Evolutionary conservation across 2,888 invertebrate genomes (phyloP).

Genomic region (Arrhopalites spinosus): DNA sequence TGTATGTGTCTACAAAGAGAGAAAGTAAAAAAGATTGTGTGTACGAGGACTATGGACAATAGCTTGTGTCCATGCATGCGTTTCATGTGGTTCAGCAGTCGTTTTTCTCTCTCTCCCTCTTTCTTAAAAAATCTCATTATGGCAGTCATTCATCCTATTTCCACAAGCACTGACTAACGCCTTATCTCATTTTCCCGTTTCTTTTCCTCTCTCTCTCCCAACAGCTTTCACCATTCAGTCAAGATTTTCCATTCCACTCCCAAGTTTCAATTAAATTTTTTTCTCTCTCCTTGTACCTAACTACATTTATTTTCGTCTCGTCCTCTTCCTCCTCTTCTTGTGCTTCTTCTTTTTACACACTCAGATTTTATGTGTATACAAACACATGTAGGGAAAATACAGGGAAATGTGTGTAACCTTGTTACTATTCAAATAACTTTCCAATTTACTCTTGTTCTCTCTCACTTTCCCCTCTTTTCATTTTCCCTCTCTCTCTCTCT

Average conservation of each 20-base stretch:
- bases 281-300: constrained; percentile 25
- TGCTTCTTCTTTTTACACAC: background rate
- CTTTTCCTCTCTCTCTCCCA: background rate
- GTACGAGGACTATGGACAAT: background rate
- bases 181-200: constrained; percentile 32
- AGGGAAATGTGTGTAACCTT: constrained; percentile 14
- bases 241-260: constrained; percentile 25
- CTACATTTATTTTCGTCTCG: constrained; percentile 15
- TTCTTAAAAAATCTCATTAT: constrained; percentile 34
- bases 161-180: constrained; percentile 26
- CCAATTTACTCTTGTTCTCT: constrained; percentile 16
- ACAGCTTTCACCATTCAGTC: constrained; percentile 24
- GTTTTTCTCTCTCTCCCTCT: constrained; percentile 5
- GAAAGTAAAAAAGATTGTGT: background rate
- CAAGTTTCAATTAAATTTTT: constrained; percentile 33
- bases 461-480: background rate
- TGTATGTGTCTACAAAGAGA: background rate
- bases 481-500: background rate
- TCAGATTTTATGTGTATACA: background rate
- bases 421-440: constrained; percentile 19
- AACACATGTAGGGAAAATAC: background rate
- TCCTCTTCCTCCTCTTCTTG: constrained; percentile 14
- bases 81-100: background rate
- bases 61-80: background rate
- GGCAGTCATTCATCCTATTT: constrained; percentile 32